Conservation (phyloP, 37 sponge, comb jelly and placozoan genomes). For the Cladorhizidae sp. region DNA sequence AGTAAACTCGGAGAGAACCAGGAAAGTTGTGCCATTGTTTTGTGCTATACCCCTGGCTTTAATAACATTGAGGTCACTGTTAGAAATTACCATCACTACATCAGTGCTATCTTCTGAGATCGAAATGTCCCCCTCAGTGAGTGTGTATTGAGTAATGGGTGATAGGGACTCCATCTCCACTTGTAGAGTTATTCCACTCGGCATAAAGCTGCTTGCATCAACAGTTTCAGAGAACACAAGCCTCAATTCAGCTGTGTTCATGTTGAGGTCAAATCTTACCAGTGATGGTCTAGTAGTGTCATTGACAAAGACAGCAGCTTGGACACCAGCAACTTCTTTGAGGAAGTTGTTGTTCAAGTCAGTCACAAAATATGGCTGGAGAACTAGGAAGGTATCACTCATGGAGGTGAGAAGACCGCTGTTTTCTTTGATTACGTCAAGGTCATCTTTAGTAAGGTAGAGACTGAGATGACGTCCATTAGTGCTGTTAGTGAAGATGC, state of each 20-base stretch:
- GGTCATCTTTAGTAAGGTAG: constrained; percentile 56
- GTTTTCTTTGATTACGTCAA: constrained; percentile 85
- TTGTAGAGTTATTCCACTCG: constrained; percentile 79
- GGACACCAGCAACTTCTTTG: constrained; percentile 23
- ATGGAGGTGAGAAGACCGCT: constrained; percentile 61
- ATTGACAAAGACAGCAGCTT: constrained; percentile 44
- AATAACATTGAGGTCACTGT: constrained; percentile 78
- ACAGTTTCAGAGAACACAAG: constrained; percentile 88
- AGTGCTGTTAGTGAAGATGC: constrained; percentile 58
- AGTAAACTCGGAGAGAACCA: constrained; percentile 37
- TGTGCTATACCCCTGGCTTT: constrained; percentile 76
- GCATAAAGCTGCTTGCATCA: constrained; percentile 65
- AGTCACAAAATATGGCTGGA: constrained; percentile 44
- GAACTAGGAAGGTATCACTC: constrained; percentile 57
- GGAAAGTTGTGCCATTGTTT: constrained; percentile 65
- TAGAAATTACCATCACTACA: constrained; percentile 52
- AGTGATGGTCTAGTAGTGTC: constrained; percentile 77
- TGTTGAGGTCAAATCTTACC: constrained; percentile 67
- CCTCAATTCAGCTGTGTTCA: constrained; percentile 61
- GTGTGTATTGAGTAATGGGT: constrained; percentile 27
- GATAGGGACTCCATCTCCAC: constrained; percentile 8
- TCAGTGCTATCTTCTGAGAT: constrained; percentile 39
- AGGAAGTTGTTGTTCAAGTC: constrained; percentile 82
- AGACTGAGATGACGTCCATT: constrained; percentile 61
- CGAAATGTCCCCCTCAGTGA: constrained; percentile 51